Evolutionary conservation across 2,888 invertebrate species (phyloP), one percentile per base, ranked within the genome.

Genomic region (Saturnia japonica): DNA sequence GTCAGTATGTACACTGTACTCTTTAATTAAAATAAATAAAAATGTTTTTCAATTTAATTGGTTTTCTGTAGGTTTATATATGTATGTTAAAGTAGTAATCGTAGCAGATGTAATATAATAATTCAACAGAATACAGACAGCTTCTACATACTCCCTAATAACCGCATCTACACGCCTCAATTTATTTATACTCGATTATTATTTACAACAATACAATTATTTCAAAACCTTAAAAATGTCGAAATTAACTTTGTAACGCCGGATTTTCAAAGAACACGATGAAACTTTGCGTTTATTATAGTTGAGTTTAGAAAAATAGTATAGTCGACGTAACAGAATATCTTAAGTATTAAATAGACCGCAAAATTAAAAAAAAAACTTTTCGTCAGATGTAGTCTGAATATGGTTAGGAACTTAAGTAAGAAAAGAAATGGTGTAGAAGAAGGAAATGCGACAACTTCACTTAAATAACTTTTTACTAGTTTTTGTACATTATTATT

Each of bases 1-100:
- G 70, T 70, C 70, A 11, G 70, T 67, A 51, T 34, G 51, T 57
- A 34, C 60, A 57, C 34, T n/a, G 1, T 42, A 25, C 14, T 25
- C 25, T 57, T 57, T 57, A 25, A 28, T 57, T 25, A 3, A 60
- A 4, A 54, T 11, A 6, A 12, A 14, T 11, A 54, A 54, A 54
- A n/a, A n/a, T n/a, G 12, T 54, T 28, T 60, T 25, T 19, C 25
- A 60, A 12, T 28, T 60, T 54, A 22, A 22, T 54, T 60, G 57
- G 25, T 54, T 54, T 22, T 22, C 54, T 54, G 9, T 54, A n/a
- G 22, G 22, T 54, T 11, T 22, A 47, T 47, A 22, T 11, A 22
- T 22, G n/a, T 22, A 54, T 2, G 8, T 22, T 22, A 11, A 22
- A 7, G 22, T 54, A 54, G 22, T n/a, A 9, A 22, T 22, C 9